These are phyloP conservation scores for Drymonia ruficornis DNA, from an alignment of 2,888 invertebrate genomes.

Conservation along the genomic window DNA sequence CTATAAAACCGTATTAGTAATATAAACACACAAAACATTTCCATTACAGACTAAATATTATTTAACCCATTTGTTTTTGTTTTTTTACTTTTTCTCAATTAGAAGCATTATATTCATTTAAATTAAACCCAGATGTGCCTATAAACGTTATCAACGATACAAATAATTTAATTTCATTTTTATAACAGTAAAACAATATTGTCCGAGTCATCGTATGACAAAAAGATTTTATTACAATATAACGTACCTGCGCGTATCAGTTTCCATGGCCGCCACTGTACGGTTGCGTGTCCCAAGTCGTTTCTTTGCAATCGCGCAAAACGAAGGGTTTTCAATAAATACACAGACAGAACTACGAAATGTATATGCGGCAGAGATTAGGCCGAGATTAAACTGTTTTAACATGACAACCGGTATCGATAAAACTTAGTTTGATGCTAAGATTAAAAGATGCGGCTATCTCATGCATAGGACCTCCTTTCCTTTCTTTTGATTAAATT, in stretches of 20 bases:
- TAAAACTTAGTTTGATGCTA: slow-evolving; percentile 49
- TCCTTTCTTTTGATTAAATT: too few species aligned
- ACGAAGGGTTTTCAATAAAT: slow-evolving; percentile 81
- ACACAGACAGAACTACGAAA: slow-evolving; percentile 53
- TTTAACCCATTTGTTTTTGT: too few species aligned
- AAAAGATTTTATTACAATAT: slow-evolving; percentile 36
- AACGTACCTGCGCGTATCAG: slow-evolving; percentile 27
- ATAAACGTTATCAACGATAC: too few species aligned
- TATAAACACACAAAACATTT: too few species aligned
- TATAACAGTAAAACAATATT: slow-evolving; percentile 19
- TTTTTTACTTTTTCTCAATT: too few species aligned
- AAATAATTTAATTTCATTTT: slow-evolving; percentile 5
- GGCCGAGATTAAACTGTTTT: slow-evolving; percentile 60
- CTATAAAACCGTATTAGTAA: too few species aligned
- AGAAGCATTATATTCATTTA: too few species aligned
- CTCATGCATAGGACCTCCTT: too few species aligned
- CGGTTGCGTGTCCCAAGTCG: slow-evolving; percentile 78
- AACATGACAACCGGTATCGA: slow-evolving; percentile 67
- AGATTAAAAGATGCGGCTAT: neutral
- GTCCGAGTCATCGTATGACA: slow-evolving; percentile 17
- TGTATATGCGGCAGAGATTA: slow-evolving; percentile 53
- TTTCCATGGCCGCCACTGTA: slow-evolving; percentile 60
- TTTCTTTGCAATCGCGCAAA: slow-evolving; percentile 79
- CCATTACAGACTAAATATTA: too few species aligned
- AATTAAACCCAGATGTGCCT: too few species aligned